These are phyloP conservation scores for Pseudochromis fuscus DNA, from an alignment of 2,797 vertebrate genomes.

Conservation along the genomic window DNA sequence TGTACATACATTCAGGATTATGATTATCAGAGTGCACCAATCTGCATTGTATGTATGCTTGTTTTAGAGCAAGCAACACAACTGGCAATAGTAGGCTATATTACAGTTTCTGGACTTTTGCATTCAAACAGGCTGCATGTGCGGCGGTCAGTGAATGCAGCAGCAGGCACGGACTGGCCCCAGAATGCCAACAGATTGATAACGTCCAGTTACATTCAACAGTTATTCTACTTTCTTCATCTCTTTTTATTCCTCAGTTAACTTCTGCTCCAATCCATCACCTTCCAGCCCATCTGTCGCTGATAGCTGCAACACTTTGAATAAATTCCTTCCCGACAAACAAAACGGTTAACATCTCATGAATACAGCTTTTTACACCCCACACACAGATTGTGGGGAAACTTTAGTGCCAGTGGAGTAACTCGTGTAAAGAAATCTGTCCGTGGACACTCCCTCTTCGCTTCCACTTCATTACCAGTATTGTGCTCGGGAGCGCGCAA, in stretches of 20 bases:
- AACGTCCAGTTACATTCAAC: slow-evolving; percentile 71
- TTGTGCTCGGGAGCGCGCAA: slow-evolving; percentile 83
- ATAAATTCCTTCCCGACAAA: slow-evolving; percentile 83
- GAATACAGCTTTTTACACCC: slow-evolving; percentile 89
- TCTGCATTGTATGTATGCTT: neutral
- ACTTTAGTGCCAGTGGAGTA: slow-evolving; percentile 78
- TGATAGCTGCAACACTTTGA: slow-evolving; percentile 84
- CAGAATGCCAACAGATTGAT: slow-evolving; percentile 71
- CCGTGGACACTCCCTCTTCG: slow-evolving; percentile 75
- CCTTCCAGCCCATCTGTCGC: slow-evolving; percentile 90
- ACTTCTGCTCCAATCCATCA: slow-evolving; percentile 79
- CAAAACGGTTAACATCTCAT: slow-evolving; percentile 90
- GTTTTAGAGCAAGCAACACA: neutral
- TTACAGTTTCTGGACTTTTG: neutral
- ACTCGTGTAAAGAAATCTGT: slow-evolving; percentile 81
- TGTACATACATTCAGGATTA: too few species aligned
- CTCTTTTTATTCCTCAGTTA: slow-evolving; percentile 67
- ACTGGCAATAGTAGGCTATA: too few species aligned
- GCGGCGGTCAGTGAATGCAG: slow-evolving; percentile 12
- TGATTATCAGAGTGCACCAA: neutral
- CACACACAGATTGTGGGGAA: slow-evolving; percentile 77
- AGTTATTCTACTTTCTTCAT: slow-evolving; percentile 33
- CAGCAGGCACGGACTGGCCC: slow-evolving; percentile 62
- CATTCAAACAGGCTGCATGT: neutral
- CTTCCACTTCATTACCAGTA: slow-evolving; percentile 87